Conservation (phyloP, 1,140 invertebrate species). For the Solenopsis invicta region DNA sequence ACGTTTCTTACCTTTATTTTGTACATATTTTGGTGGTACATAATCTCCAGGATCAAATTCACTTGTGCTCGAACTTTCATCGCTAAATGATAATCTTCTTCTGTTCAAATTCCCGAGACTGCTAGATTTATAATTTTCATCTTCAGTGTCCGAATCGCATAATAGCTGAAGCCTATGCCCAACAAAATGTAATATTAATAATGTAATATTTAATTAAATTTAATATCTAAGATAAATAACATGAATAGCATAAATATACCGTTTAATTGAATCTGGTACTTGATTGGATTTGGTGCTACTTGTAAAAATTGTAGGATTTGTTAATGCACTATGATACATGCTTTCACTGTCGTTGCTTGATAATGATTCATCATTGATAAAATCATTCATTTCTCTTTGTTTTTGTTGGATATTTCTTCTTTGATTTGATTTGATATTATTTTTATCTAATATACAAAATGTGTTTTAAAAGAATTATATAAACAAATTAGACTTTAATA, state of each 20-base stretch:
- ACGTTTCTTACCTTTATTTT: conserved; percentile 75
- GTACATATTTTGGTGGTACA: conserved; percentile 73
- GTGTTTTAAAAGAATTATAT: conserved; percentile 52
- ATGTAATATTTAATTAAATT: conserved; percentile 8
- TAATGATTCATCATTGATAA: conserved; percentile 79
- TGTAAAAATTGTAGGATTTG: conserved; percentile 69
- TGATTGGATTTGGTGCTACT: conserved; percentile 50
- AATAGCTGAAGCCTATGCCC: conserved; percentile 73
- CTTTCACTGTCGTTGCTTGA: conserved; percentile 75
- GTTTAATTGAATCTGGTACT: conserved; percentile 16
- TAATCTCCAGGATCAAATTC: conserved; percentile 85
- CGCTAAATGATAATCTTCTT: conserved; percentile 79
- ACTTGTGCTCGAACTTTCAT: conserved; percentile 81
- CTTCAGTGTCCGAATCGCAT: conserved; percentile 81
- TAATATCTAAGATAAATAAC: not conserved
- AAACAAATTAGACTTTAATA: not conserved
- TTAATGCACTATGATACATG: conserved; percentile 81
- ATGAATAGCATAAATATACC: conserved; percentile 8
- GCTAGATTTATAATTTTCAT: conserved; percentile 67
- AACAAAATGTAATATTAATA: conserved; percentile 18
- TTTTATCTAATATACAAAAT: conserved; percentile 66
- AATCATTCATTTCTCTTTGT: conserved; percentile 69
- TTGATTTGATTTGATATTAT: conserved; percentile 57
- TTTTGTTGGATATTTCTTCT: conserved; percentile 56
- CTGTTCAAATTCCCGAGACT: conserved; percentile 56